Evolutionary conservation across 2,113 vertebrate genomes (phyloP), one percentile per base, ranked within the genome.

Genomic region (Ailurus styani): DNA sequence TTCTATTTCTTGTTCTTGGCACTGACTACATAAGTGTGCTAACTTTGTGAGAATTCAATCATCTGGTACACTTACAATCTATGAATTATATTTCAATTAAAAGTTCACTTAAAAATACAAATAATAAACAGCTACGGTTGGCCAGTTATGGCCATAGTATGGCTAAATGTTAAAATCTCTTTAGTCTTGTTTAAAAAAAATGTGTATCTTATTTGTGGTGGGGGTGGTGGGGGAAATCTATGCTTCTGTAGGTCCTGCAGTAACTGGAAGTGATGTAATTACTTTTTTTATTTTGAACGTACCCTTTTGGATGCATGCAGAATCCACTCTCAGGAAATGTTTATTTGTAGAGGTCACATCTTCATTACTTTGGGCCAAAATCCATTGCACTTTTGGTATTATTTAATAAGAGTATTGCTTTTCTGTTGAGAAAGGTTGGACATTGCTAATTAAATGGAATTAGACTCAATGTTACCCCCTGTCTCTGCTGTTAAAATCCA

Each of bases 371-470:
- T 96, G 91, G 84, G 81, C 55, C 90, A 95, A 94, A 96, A 90
- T 89, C 64, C 93, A 91, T 91, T 95, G 84, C 77, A 93, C 90
- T 95, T 92, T 95, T 83, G 85, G 66, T 96, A 96, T 97, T 98
- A 97, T 97, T 97, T 98, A 98, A 96, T 96, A 97, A 98, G 82
- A 94, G 25, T 90, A 96, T 93, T 90, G 60, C 77, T 98, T 95
- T 96, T 94, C 81, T 81, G 85, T 85, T 95, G 83, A 93, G 72
- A 91, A 97, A 81, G 13, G 31, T 96, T 97, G 21, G 73, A 31
- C 90, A 87, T 0, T 8, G 47, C 85, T 98, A 97, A 95, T 96
- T 94, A 96, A 97, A 96, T 95, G 93, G 52, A 96, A 97, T 82
- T 75, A 97, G 93, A 89, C 42, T 97, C 77, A 85, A 18, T 50